Evolutionary conservation across 2,113 vertebrate genomes (phyloP).

Genomic region (Antechinus stuartii): DNA sequence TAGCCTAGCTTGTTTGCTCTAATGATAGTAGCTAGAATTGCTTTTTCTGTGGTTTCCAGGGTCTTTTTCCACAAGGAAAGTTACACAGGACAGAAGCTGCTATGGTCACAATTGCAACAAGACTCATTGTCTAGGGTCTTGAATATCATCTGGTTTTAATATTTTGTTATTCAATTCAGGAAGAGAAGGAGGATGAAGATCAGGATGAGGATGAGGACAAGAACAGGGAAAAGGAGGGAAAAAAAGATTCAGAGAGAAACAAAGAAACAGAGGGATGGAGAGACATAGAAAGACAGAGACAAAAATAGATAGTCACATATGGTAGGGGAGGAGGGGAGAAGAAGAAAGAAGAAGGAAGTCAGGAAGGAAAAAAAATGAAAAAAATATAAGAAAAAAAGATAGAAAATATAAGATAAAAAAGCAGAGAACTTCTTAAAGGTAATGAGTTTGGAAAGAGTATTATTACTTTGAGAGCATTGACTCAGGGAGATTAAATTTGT

Average conservation of each 20-base stretch:
- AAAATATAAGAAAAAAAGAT: not conserved
- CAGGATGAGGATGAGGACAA: not conserved
- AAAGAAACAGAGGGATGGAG: too few relatives aligned
- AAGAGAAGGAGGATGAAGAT: not conserved
- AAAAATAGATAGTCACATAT: too few relatives aligned
- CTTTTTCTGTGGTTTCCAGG: too few relatives aligned
- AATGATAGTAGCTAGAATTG: too few relatives aligned
- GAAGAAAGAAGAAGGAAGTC: not conserved
- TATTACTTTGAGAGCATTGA: not conserved
- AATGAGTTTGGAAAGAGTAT: not conserved
- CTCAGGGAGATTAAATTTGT: not conserved
- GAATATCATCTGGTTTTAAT: not conserved
- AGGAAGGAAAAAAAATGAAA: not conserved
- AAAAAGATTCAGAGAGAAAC: too few relatives aligned
- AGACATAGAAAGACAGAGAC: not conserved
- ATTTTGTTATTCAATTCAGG: not conserved
- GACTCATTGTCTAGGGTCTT: too few relatives aligned
- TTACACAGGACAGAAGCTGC: too few relatives aligned
- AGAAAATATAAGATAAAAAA: not conserved
- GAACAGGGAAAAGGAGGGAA: fast-evolving
- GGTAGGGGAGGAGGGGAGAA: not conserved
- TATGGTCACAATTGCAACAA: too few relatives aligned
- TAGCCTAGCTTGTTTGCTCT: too few relatives aligned
- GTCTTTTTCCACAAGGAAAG: too few relatives aligned
- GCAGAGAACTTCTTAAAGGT: conserved; percentile 7